These are phyloP conservation scores for Oxyscelio sp. DNA, from an alignment of 2,888 invertebrate species.

Conservation along the genomic window DNA sequence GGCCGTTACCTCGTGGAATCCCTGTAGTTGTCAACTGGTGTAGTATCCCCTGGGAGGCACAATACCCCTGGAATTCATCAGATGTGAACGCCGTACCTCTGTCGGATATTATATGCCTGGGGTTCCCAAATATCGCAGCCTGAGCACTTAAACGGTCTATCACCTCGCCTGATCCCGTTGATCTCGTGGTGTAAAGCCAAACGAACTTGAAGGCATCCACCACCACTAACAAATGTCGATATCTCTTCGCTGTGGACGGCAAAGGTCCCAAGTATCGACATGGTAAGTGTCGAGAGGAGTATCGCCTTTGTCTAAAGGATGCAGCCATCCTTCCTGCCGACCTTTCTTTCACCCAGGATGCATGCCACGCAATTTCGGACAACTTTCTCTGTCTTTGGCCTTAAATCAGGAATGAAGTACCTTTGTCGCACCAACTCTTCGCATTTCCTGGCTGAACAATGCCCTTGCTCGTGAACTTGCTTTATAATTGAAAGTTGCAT, in stretches of 20 bases:
- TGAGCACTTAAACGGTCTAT: neutral
- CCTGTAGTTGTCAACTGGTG: neutral
- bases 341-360: neutral
- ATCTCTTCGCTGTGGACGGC: neutral
- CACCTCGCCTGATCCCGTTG: neutral
- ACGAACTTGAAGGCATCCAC: neutral
- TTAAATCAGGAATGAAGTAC: slow-evolving; percentile 3
- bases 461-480: slow-evolving; percentile 11
- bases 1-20: neutral
- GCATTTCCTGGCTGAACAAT: slow-evolving; percentile 11
- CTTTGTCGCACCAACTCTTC: slow-evolving; percentile 8
- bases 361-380: neutral
- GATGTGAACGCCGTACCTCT: too few relatives aligned
- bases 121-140: neutral
- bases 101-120: too few relatives aligned
- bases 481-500: slow-evolving; percentile 8
- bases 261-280: neutral
- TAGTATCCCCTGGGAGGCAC: too few relatives aligned
- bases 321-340: neutral
- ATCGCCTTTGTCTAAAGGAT: neutral
- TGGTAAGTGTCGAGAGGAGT: neutral
- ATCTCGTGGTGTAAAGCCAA: neutral
- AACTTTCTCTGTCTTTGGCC: neutral
- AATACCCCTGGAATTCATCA: too few relatives aligned
- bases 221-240: neutral